Evolutionary conservation across 2,797 vertebrate species (phyloP), one percentile per base, ranked within the genome.

Genomic region (Pseudomugil tenellus): DNA sequence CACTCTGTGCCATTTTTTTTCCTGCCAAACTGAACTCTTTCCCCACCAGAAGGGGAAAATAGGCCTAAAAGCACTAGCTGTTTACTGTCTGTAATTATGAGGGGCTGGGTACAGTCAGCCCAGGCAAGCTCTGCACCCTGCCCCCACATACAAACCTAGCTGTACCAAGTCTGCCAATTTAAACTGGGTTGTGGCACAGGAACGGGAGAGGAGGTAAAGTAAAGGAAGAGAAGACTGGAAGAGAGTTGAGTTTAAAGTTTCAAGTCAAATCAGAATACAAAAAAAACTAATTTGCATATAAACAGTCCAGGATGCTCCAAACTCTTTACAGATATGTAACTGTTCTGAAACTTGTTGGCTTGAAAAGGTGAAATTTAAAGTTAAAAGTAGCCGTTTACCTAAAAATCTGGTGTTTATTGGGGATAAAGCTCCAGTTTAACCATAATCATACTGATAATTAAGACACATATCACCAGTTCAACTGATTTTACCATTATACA

Each of bases 41-140:
- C 76, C 76, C 63, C 80, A 88, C 86, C 80, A 89, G 84, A 91
- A 63, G 12, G 82, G 84, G 84, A 86, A 91, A 91, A 89, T 76
- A 76, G 81, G 71, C 83, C 82, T 89, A 81, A 89, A 89, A 90
- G 87, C 76, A 65, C 79, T 78, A 81, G 81, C 89, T 92, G 89
- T 91, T 91, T 90, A 92, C 88, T 90, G 92, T 91, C 92, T 93
- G 84, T 94, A 94, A 94, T 94, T 94, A 94, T 89, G 87, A 92
- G 89, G 87, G 90, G 92, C 85, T 90, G 90, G 88, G 91, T 90
- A 89, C 75, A 70, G 78, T 89, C 77, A 85, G 54, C 65, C 70
- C 78, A 85, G 63, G 86, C 76, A 34, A 85, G 83, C 77, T 79
- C 77, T 83, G 77, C 85, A 79, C 90, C 91, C 84, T 83, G 77